Evolutionary conservation across 2,888 invertebrate species (phyloP).

Genomic region (Iphiclides podalirius): DNA sequence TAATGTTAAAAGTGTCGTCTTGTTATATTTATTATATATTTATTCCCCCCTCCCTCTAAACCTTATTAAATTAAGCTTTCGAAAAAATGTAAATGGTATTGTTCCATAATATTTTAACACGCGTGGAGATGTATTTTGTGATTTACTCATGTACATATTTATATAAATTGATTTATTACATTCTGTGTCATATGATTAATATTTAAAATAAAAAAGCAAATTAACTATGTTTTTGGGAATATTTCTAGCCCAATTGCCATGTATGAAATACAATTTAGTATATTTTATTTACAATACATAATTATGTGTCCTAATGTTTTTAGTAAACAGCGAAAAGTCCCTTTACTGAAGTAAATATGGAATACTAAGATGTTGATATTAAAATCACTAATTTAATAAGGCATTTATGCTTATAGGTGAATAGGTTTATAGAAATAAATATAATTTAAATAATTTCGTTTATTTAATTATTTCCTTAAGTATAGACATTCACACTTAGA

Average conservation of each 20-base stretch:
- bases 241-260: slow-evolving; percentile 46
- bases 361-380: slow-evolving; percentile 36
- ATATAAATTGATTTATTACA: slow-evolving; percentile 28
- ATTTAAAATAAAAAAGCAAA: slow-evolving; percentile 34
- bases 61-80: slow-evolving; percentile 8
- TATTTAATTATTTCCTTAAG: slow-evolving; percentile 22
- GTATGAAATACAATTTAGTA: slow-evolving; percentile 47
- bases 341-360: slow-evolving; percentile 32
- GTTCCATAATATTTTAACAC: slow-evolving; percentile 12
- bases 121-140: slow-evolving; percentile 30
- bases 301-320: slow-evolving; percentile 19
- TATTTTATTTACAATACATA: slow-evolving; percentile 19
- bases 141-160: slow-evolving; percentile 28
- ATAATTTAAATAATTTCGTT: slow-evolving; percentile 36
- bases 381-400: slow-evolving; percentile 38
- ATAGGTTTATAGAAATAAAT: slow-evolving; percentile 56
- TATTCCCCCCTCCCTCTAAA: slow-evolving; percentile 1
- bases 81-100: slow-evolving; percentile 8
- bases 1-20: background rate
- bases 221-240: slow-evolving; percentile 33
- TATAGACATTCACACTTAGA: background rate
- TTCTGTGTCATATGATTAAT: slow-evolving; percentile 35
- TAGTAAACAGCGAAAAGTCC: slow-evolving; percentile 2
- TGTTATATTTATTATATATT: slow-evolving; percentile 16
- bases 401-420: slow-evolving; percentile 50